phyloP scores from a whole-genome alignment of 2,113 vertebrate species.

The Monarcha castaneiventris region DNA sequence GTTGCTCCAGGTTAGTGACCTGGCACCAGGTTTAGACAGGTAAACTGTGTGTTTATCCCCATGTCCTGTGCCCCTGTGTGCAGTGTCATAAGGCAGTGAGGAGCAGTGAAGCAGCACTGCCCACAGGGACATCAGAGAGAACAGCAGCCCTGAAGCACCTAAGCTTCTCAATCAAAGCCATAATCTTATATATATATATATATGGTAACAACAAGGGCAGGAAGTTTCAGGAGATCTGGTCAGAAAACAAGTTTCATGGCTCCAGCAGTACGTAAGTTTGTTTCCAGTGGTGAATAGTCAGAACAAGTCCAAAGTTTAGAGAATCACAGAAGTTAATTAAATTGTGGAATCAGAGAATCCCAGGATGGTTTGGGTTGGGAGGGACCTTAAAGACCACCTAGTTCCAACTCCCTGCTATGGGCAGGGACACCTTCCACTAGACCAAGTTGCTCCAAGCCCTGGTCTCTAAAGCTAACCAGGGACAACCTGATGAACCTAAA shows the following conservation, averaged over 20 bases:
- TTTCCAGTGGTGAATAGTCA: background rate
- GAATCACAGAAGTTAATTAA: background rate
- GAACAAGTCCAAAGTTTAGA: background rate
- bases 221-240: background rate
- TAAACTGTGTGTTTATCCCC: background rate
- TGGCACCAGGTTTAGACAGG: background rate
- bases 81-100: background rate
- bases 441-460: background rate
- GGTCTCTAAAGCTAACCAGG: background rate
- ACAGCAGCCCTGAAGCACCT: background rate
- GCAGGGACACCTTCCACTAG: background rate
- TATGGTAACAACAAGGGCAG: background rate
- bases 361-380: background rate
- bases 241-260: background rate
- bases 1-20: background rate
- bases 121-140: background rate
- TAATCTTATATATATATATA: background rate
- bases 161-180: background rate
- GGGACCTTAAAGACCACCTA: background rate
- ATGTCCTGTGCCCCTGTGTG: background rate
- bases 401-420: background rate
- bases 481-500: background rate
- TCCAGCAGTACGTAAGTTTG: background rate
- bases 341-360: background rate
- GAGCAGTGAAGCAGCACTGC: background rate